Base-by-base conservation (phyloP, 53 echinoderm and acorn worm species). In the Stichopus horrens region DNA sequence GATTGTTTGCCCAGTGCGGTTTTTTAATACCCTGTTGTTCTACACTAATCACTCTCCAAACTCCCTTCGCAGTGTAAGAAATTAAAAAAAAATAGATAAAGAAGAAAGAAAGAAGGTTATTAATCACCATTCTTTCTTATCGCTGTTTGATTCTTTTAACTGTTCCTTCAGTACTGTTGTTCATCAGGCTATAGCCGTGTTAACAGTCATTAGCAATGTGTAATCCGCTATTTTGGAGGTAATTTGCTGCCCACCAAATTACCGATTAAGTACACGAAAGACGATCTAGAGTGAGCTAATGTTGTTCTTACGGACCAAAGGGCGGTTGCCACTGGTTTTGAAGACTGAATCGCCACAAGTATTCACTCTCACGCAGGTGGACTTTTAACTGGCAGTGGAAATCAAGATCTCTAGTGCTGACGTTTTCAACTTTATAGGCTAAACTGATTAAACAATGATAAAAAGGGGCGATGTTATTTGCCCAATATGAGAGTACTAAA, bases 61-160 rank as follows among this genome's bases (percentile, higher is more conserved):
- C 76, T 76, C 54, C 22, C 57, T 81, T 81, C 51, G 37, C 13
- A 54, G 5, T 63, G 63, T 63, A 21, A 19, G 7, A 71, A 71
- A 75, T 75, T 75, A 52, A 37, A 37, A 37, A 37, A 37, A 37
- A 37, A 37, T 37, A 37, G 37, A 37, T 37, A 37, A 37, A 75
- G 75, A 75, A 37, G 52, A 23, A 75, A 16, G 10, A 5, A 16
- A 16, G 53, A 54, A 37, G 57, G 57, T 81, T 81, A 81, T 81
- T 81, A 81, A 81, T 81, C 81, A 81, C 81, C 81, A 37, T 23
- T n/a, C 8, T 20, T 55, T 23, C 81, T 81, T 81, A 81, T 81
- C 81, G 81, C 57, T 57, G 81, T 81, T 81, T 81, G 81, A 81
- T 81, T 81, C 57, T 22, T 58, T 37, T 57, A 81, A 81, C 81